phyloP scores from a whole-genome alignment of 2,113 vertebrate species.

The Ophthalmolycus amberensis region DNA sequence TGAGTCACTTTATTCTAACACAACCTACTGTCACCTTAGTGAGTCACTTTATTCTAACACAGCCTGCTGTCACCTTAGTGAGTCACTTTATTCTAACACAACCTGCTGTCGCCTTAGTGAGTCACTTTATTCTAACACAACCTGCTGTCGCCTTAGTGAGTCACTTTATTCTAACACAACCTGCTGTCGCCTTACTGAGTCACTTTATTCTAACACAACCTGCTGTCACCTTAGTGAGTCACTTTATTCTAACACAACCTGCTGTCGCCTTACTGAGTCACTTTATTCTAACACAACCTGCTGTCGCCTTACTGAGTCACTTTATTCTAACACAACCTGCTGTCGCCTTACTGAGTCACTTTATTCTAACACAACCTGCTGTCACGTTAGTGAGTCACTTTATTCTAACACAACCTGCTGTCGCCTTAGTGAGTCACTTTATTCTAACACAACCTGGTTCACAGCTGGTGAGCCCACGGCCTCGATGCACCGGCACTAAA shows the following conservation, averaged over 20 bases:
- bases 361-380: background rate
- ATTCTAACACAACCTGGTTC: background rate
- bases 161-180: no score
- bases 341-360: constrained; percentile 60
- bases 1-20: constrained; percentile 49
- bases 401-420: no score
- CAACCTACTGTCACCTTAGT: background rate
- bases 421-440: no score
- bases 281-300: no score
- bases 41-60: no score
- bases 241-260: background rate
- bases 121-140: constrained; percentile 20
- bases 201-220: background rate
- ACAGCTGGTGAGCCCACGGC: background rate
- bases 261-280: no score
- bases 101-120: constrained; percentile 53
- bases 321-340: background rate
- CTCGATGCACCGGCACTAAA: no score
- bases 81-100: no score
- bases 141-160: background rate
- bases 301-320: no score
- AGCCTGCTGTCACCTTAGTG: no score
- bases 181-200: no score
- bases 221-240: constrained; percentile 61
- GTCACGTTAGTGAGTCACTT: no score